Percentiles rank a stretch among this genome's conserved stretches.
phyloP scores from a whole-genome alignment of 2,113 vertebrate species.

The Prietella phreatophila region DNA sequence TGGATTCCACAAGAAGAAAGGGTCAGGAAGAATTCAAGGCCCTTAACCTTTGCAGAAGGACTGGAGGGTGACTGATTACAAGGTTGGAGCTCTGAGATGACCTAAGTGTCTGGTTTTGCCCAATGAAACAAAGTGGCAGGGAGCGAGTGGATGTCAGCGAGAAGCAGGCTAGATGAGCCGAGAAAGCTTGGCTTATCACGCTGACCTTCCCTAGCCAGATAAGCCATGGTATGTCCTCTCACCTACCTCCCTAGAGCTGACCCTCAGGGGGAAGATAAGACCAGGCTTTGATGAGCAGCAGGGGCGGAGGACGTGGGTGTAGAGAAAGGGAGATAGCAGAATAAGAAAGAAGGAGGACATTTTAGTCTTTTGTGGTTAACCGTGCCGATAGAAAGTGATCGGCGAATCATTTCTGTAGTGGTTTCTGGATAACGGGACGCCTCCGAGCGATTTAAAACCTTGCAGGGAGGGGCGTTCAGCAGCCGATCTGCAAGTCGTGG shows the following conservation, averaged over 20 bases:
- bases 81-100: constrained; percentile 23
- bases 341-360: constrained; percentile 11
- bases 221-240: constrained; percentile 53
- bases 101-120: constrained; percentile 25
- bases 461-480: not conserved
- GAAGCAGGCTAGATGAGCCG: constrained; percentile 40
- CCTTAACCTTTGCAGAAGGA: constrained; percentile 24
- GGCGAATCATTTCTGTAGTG: not conserved
- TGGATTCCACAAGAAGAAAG: constrained; percentile 8
- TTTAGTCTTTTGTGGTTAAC: constrained; percentile 25
- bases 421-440: not conserved
- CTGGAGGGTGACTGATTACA: constrained; percentile 33
- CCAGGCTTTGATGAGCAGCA: constrained; percentile 54
- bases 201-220: constrained; percentile 46
- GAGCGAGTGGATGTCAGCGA: constrained; percentile 23
- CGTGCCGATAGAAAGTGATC: constrained; percentile 8
- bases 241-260: constrained; percentile 49
- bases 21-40: constrained; percentile 9
- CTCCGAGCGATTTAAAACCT: not conserved
- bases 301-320: constrained; percentile 51
- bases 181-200: constrained; percentile 39
- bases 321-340: constrained; percentile 58
- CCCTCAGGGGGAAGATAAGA: constrained; percentile 56
- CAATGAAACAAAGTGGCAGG: not conserved
- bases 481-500: not conserved